These are phyloP conservation scores for Phengaris alcon DNA, from an alignment of 2,888 invertebrate species.

Conservation along the genomic window DNA sequence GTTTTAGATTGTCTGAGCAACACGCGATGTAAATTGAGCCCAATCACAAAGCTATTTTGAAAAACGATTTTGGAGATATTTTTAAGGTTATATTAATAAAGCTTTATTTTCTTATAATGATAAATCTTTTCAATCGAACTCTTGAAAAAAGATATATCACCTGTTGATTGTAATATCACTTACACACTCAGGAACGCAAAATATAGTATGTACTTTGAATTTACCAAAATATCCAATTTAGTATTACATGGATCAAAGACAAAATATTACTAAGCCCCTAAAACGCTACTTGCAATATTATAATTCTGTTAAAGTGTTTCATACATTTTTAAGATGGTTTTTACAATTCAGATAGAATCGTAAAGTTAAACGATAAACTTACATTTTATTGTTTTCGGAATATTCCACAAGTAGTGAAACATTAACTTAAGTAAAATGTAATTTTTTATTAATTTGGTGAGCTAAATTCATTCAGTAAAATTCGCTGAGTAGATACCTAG, in stretches of 20 bases:
- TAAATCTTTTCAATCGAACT: no score
- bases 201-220: background rate
- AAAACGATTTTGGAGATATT: background rate
- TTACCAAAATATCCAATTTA: background rate
- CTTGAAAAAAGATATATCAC: no score
- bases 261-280: background rate
- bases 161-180: background rate
- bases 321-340: background rate
- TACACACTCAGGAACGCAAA: no score
- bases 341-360: background rate
- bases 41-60: slow-evolving; percentile 35
- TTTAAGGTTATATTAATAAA: background rate
- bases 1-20: slow-evolving; percentile 35
- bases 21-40: slow-evolving; percentile 38
- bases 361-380: background rate
- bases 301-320: background rate
- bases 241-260: background rate
- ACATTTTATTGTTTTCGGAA: background rate
- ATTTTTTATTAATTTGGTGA: no score
- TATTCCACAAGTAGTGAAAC: no score
- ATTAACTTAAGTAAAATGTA: no score
- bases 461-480: no score
- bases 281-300: background rate
- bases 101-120: no score
- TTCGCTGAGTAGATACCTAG: no score